Conservation (phyloP, 2,113 vertebrate genomes). For the Chascanopsetta lugubris region DNA sequence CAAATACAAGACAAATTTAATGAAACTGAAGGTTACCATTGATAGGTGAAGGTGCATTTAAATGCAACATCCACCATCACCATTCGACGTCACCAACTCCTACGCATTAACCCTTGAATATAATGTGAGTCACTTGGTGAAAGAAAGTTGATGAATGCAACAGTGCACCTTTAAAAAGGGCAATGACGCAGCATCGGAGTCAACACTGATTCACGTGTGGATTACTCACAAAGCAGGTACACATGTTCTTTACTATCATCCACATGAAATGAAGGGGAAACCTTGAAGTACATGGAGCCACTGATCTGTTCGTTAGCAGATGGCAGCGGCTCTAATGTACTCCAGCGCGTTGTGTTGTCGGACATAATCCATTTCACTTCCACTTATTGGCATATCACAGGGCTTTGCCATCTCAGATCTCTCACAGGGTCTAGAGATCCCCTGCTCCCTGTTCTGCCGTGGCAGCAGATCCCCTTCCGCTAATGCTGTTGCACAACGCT, state of each 20-base stretch:
- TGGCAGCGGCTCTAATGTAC: slow-evolving; percentile 54
- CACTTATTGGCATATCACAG: slow-evolving; percentile 74
- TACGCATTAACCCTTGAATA: too few relatives aligned
- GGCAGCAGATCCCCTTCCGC: slow-evolving; percentile 69
- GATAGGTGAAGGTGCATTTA: too few relatives aligned
- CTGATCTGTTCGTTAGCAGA: slow-evolving; percentile 57
- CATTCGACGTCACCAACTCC: too few relatives aligned
- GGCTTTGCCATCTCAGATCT: slow-evolving; percentile 66
- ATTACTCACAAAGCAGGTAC: slow-evolving; percentile 8
- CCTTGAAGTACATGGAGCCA: slow-evolving; percentile 35
- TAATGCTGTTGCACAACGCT: slow-evolving; percentile 81
- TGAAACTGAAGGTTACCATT: too few relatives aligned
- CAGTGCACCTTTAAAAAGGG: neutral
- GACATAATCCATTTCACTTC: slow-evolving; percentile 68
- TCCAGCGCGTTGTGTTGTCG: slow-evolving; percentile 40
- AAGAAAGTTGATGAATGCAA: neutral
- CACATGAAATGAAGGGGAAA: slow-evolving; percentile 11
- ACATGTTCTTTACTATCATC: slow-evolving; percentile 25
- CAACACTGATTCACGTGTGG: slow-evolving; percentile 2
- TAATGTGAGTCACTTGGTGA: too few relatives aligned
- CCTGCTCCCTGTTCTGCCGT: slow-evolving; percentile 39
- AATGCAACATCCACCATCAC: too few relatives aligned
- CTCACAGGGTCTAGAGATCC: slow-evolving; percentile 59
- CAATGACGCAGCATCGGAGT: neutral
- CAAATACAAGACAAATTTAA: too few relatives aligned